Percentiles rank a stretch among this genome's conserved stretches.
Conservation (phyloP, 2,797 vertebrate species). For the Chrosomus eos region DNA sequence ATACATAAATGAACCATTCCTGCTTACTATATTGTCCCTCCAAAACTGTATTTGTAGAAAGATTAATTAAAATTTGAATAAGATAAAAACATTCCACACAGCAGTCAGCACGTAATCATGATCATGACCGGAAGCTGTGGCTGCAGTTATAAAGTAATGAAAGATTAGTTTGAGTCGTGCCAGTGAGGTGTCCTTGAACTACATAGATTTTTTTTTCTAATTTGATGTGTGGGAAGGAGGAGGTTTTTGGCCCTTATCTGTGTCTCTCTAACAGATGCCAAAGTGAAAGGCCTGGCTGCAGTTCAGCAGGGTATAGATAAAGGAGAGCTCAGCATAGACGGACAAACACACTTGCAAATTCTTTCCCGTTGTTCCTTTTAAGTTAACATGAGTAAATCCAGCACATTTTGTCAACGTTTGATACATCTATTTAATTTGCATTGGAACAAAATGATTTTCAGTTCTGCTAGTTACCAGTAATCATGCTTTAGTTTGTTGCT, state of each 20-base stretch:
- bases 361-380: background rate
- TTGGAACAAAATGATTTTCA: background rate
- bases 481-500: no score
- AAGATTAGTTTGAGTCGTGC: background rate
- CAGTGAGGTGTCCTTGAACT: constrained; percentile 27
- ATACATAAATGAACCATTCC: background rate
- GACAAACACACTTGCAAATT: constrained; percentile 4
- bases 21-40: background rate
- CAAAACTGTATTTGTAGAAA: background rate
- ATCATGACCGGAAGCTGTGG: background rate
- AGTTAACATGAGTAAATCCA: background rate
- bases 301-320: constrained; percentile 29
- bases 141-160: constrained; percentile 16
- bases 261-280: constrained; percentile 30
- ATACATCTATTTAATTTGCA: background rate
- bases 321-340: background rate
- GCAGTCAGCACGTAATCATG: background rate
- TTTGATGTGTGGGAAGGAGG: constrained; percentile 15
- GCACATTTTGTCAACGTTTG: background rate
- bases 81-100: background rate
- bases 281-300: constrained; percentile 31
- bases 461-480: no score
- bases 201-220: background rate
- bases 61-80: background rate
- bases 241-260: constrained; percentile 25